Conservation (phyloP, 2,797 vertebrate species). For the Rhinoraja longicauda region DNA sequence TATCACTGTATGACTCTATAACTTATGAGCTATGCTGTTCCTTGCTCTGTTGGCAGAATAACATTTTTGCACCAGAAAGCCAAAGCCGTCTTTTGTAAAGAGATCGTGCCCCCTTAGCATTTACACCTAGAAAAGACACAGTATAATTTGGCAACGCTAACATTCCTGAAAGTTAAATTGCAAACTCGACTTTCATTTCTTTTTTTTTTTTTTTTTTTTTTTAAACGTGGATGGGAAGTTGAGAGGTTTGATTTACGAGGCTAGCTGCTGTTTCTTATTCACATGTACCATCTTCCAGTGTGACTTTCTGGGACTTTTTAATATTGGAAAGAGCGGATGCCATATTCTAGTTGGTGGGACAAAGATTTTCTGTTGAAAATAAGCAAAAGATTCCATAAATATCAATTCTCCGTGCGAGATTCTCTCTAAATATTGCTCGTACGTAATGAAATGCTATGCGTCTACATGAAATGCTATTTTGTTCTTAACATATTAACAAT, state of each 20-base stretch:
- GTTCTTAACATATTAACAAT: not conserved
- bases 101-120: not conserved
- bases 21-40: not conserved
- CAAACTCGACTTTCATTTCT: not conserved
- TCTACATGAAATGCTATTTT: too few relatives aligned
- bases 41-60: not conserved
- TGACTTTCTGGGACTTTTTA: not conserved
- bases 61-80: not conserved
- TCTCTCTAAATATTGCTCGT: not conserved
- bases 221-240: not conserved
- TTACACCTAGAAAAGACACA: not conserved
- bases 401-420: not conserved
- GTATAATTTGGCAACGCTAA: not conserved
- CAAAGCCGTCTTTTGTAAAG: not conserved
- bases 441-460: not conserved
- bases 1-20: too few relatives aligned
- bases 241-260: conserved; percentile 11
- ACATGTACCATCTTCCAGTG: not conserved
- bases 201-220: too few relatives aligned
- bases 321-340: not conserved
- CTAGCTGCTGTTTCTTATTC: not conserved
- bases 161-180: not conserved
- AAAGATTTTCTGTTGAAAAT: not conserved
- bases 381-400: not conserved
- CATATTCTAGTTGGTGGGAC: not conserved